A percentile compares a stretch with the other conserved stretches of the same genome.
These are phyloP conservation scores for Erythrolamprus reginae DNA, from an alignment of 2,113 vertebrate species.

Conservation along the genomic window DNA sequence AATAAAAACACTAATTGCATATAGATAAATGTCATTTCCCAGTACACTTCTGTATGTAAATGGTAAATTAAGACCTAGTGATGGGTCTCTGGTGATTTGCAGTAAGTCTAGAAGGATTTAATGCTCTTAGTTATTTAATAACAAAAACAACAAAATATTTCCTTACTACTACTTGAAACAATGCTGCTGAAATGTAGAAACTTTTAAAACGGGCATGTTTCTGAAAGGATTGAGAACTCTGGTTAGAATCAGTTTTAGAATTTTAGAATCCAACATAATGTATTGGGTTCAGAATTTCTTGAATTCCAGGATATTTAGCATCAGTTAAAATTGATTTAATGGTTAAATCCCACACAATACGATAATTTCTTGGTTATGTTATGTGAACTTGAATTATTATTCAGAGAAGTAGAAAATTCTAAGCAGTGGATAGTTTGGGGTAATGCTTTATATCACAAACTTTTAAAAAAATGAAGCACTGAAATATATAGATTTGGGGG, in stretches of 20 bases:
- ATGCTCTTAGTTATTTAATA: not conserved
- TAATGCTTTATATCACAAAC: not conserved
- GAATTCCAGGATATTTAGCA: not conserved
- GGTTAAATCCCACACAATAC: not conserved
- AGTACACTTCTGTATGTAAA: not conserved
- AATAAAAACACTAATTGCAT: not conserved
- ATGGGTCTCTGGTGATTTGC: not conserved
- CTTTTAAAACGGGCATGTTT: not conserved
- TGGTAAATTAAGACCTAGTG: not conserved
- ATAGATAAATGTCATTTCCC: not conserved
- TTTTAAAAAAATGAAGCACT: not conserved
- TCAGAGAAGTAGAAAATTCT: not conserved
- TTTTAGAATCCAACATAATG: not conserved
- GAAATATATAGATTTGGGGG: not conserved
- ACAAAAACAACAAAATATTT: not conserved
- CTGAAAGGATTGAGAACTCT: not conserved
- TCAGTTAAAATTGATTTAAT: not conserved
- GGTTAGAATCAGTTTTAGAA: not conserved
- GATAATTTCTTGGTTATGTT: not conserved
- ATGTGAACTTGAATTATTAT: not conserved
- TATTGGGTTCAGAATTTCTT: not conserved
- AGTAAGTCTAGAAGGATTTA: not conserved
- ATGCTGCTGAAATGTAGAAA: not conserved
- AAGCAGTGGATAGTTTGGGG: not conserved
- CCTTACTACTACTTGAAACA: not conserved